Evolutionary conservation across 2,113 vertebrate species (phyloP), one percentile per base, ranked within the genome.

Genomic region (Gadus macrocephalus): DNA sequence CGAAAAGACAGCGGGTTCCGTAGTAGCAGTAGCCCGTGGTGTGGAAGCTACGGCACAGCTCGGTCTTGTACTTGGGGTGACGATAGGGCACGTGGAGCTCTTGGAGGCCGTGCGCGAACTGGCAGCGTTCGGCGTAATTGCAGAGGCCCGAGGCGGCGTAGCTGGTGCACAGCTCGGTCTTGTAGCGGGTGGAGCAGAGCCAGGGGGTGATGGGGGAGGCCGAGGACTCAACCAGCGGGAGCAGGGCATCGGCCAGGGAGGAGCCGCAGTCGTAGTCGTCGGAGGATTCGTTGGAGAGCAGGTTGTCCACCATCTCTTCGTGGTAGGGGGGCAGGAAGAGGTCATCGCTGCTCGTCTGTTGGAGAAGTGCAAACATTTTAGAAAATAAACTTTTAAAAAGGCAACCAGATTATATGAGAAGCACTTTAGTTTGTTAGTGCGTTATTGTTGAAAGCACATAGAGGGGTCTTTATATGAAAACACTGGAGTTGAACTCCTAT

Each of bases 1-100:
- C 92, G 0, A 93, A 93, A 22, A 92, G 83, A 68, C 93, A 93
- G 62, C 93, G 93, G 70, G 71, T 88, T 62, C 91, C 91, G 3
- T 93, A 93, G 72, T 86, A 83, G 16, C 93, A 93, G 84, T 83
- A 86, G 49, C 92, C 90, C 0, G 81, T 76, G 0, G 86, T 19
- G 81, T 93, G 93, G 83, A 81, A 93, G 81, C 88, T 89, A 38
- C 89, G 89, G 20, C 93, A 93, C 68, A 90, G 53, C 81, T 92
- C 90, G 0, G 93, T 93, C 85, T 93, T 93, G 85, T 93, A 93
- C 78, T 92, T 93, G 0, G 92, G 93, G 63, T 93, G 93, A 62
- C 85, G 90, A 3, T 83, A 92, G 14, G 91, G 91, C 16, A 91
- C 73, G 0, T 91, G 92, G n/a, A 93, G 91, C 61, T 93, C 92